phyloP scores from a whole-genome alignment of 2,888 invertebrate species.

The Euclidia mi region DNA sequence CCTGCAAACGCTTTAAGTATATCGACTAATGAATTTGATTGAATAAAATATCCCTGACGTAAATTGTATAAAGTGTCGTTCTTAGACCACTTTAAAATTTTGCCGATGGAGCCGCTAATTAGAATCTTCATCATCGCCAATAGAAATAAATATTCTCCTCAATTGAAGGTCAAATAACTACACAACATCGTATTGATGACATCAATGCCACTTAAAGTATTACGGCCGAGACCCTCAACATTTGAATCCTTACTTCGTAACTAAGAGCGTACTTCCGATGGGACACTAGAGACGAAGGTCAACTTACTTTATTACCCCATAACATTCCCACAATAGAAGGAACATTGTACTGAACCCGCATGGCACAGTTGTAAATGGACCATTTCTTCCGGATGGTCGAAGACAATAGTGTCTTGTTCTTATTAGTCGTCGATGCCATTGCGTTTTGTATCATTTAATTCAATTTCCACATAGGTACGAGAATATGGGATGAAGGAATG shows the following conservation, averaged over 20 bases:
- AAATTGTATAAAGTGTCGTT: no score
- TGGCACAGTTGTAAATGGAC: slow-evolving; percentile 21
- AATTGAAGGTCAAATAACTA: not conserved
- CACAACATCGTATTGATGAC: not conserved
- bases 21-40: no score
- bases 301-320: slow-evolving; percentile 5
- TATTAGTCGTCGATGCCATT: no score
- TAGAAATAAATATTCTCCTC: no score
- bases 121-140: no score
- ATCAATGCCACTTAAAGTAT: not conserved
- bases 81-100: no score
- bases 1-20: no score
- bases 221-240: not conserved
- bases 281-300: slow-evolving; percentile 7
- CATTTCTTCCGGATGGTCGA: slow-evolving; percentile 7
- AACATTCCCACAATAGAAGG: slow-evolving; percentile 13
- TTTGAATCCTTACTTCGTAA: slow-evolving; percentile 2
- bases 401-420: not conserved
- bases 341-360: slow-evolving; percentile 4
- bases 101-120: no score
- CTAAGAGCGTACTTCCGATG: slow-evolving; percentile 5
- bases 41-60: no score
- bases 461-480: no score
- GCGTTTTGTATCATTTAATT: no score
- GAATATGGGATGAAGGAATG: no score